Base-by-base conservation (phyloP, 1,140 invertebrate species). In the Trachymyrmex cornetzi region DNA sequence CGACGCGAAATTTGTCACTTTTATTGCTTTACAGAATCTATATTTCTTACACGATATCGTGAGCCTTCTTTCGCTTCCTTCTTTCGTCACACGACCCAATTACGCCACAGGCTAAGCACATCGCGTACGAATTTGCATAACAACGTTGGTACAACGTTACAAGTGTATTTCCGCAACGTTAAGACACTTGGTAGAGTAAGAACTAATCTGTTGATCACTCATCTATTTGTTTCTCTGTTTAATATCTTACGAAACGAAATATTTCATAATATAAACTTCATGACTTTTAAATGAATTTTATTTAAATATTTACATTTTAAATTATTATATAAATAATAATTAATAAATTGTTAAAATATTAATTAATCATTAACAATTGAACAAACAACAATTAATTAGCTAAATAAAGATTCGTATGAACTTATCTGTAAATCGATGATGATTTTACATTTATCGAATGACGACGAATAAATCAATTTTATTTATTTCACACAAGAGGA, bases 31-130 rank as follows among this genome's bases (percentile, higher is more conserved):
- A 16, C 16, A 44, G 64, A 81, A 22, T 75, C n/a, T 6, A n/a
- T 16, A 64, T 53, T 9, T 74, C 24, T 82, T 82, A 59, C 34
- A 53, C 53, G 80, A 82, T 75, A 82, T 75, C 55, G 69, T 12
- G 34, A 55, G 24, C 11, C 55, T n/a, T 84, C 69, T 84, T 63
- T 74, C 55, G 55, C 30, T 84, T 74, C 69, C 80, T 50, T 84
- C 69, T 84, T 84, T 84, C 80, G 57, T 61, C 80, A 84, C 69
- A 55, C 38, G 57, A 63, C 80, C 69, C 24, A 84, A 84, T 84
- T 84, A 75, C 80, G 27, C 80, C 38, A 82, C 19, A 44, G 34
- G 69, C 59, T 59, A 84, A 84, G 71, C 38, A 75, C 63, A 69
- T 80, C 77, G 48, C 48, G 57, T 38, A 61, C 24, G 14, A 81